Base-by-base conservation (phyloP, 2,113 vertebrate species). In the Kobus ellipsiprymnus region DNA sequence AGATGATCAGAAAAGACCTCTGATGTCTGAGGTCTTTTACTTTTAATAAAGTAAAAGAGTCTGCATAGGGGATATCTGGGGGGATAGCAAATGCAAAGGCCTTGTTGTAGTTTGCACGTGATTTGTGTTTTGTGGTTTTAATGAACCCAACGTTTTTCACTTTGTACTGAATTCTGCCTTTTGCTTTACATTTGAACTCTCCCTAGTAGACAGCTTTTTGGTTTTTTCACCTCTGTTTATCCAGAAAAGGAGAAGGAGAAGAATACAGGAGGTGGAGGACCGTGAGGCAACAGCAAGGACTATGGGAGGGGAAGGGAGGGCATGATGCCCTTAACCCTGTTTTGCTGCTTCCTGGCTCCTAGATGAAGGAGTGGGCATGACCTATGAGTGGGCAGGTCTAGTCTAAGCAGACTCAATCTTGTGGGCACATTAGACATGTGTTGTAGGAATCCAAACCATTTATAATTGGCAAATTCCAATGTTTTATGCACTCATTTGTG, bases 251-350 rank as follows among this genome's bases (percentile, higher is more conserved):
- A n/a, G 55, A 62, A 36, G 27, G 54, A 36, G 78, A 92, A 36
- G 29, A 59, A 27, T 29, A 62, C 60, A 44, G 48, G 48, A 59
- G 9, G 62, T 46, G 48, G n/a, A 88, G 44, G 52, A 23, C 6
- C 0, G 7, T 19, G 29, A 64, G 44, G 97, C 88, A 91, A 96
- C 81, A 97, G 96, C 89, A 91, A 92, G 89, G 94, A 93, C 89
- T 97, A 86, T 97, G 96, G 85, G 15, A 16, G 19, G 64, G 21
- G 15, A 33, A 52, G 1, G 4, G 46, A 44, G 25, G 19, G 27
- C 3, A 3, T 67, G 48, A 54, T 15, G 44, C 14, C 17, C 27
- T 95, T 64, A 48, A 40, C 44, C 80, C 7, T 95, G 23, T 46
- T 62, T 46, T 23, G 12, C 27, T 55, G 40, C 36, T 82, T 85